Conservation (phyloP, 2,888 invertebrate genomes). For the Heliconius ethilla region DNA sequence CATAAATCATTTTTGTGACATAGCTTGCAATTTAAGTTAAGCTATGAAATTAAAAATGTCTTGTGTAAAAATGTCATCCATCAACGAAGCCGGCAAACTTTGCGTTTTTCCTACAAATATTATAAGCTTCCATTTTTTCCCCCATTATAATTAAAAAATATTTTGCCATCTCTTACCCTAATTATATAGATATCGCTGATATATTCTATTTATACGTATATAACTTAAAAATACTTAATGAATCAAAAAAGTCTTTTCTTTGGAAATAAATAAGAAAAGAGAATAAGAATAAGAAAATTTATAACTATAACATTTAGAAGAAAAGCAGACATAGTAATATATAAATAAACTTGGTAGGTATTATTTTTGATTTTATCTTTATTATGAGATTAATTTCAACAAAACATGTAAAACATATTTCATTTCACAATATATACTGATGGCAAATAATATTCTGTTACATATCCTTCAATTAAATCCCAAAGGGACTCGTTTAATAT, state of each 20-base stretch:
- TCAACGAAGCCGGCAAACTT: background rate
- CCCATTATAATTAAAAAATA: too few relatives aligned
- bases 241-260: background rate
- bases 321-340: too few relatives aligned
- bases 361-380: too few relatives aligned
- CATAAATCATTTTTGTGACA: background rate
- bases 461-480: slow-evolving; percentile 20
- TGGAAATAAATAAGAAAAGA: too few relatives aligned
- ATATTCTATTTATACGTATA: background rate
- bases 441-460: background rate
- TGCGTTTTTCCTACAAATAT: background rate
- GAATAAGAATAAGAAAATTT: too few relatives aligned
- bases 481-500: slow-evolving; percentile 5
- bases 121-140: background rate
- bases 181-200: background rate
- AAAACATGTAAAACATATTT: too few relatives aligned
- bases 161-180: background rate
- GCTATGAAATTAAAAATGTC: background rate
- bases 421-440: too few relatives aligned
- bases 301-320: too few relatives aligned
- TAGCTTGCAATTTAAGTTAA: background rate
- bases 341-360: too few relatives aligned
- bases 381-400: too few relatives aligned
- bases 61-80: background rate
- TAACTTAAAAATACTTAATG: background rate